phyloP scores from a whole-genome alignment of 2,888 invertebrate genomes.

The Drosophila mettleri region DNA sequence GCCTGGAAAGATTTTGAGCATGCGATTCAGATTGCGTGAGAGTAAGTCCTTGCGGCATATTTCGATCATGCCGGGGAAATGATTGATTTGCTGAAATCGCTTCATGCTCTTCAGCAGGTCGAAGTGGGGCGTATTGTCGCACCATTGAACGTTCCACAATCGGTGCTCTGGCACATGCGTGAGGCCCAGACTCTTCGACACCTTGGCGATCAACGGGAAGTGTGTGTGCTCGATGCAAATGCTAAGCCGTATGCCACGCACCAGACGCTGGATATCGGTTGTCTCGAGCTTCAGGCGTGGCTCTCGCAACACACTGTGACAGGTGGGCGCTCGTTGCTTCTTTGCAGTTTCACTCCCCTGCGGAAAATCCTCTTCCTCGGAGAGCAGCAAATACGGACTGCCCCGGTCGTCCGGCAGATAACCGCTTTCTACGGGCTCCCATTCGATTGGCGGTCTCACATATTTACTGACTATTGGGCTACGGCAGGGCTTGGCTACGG shows the following conservation, averaged over 20 bases:
- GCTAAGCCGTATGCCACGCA: constrained; percentile 61
- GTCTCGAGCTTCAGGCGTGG: constrained; percentile 21
- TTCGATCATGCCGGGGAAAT: constrained; percentile 96
- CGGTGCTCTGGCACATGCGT: constrained; percentile 89
- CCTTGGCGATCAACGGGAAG: constrained; percentile 75
- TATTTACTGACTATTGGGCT: neutral
- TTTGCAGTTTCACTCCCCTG: neutral
- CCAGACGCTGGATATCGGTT: constrained; percentile 30
- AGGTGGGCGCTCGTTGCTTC: constrained; percentile 30
- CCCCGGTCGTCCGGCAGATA: neutral
- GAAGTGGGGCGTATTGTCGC: constrained; percentile 91
- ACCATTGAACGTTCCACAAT: constrained; percentile 96
- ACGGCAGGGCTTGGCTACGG: neutral
- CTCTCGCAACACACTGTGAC: constrained; percentile 46
- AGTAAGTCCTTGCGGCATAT: constrained; percentile 95
- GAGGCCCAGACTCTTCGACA: constrained; percentile 81
- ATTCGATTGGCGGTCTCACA: neutral
- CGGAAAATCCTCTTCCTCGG: constrained; percentile 16
- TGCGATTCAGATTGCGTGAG: constrained; percentile 94
- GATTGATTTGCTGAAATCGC: constrained; percentile 95
- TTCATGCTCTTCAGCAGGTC: constrained; percentile 96
- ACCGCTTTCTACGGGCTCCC: constrained; percentile 13
- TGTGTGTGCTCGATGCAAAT: constrained; percentile 82
- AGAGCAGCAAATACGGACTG: constrained; percentile 41
- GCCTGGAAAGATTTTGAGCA: constrained; percentile 94